Evolutionary conservation across 2,113 vertebrate genomes (phyloP).

Genomic region (Talpa occidentalis): DNA sequence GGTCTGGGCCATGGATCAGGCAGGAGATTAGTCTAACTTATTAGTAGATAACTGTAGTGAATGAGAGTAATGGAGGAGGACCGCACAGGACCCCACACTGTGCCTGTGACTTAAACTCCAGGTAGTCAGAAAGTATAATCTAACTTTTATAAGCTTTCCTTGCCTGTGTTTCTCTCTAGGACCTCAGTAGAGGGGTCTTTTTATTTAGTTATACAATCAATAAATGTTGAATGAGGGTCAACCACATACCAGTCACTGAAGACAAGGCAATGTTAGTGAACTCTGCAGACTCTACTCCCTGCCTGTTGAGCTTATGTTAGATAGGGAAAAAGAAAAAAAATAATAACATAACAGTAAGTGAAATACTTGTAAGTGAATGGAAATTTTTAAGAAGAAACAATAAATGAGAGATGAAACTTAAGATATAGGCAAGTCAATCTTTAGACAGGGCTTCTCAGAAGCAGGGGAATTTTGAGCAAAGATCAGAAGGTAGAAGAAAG

Average conservation of each 20-base stretch:
- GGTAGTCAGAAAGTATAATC: not conserved
- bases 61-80: not conserved
- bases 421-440: not conserved
- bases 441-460: not conserved
- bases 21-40: not conserved
- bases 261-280: not conserved
- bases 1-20: not conserved
- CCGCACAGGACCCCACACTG: not conserved
- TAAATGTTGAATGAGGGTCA: not conserved
- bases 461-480: not conserved
- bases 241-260: not conserved
- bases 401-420: constrained; percentile 17
- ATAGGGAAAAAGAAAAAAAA: not conserved
- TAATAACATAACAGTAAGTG: not conserved
- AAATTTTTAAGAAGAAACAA: not conserved
- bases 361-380: not conserved
- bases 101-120: not conserved
- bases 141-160: not conserved
- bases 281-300: not conserved
- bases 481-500: not conserved
- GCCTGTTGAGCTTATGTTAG: not conserved
- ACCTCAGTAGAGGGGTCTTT: not conserved
- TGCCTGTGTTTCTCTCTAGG: not conserved
- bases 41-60: not conserved
- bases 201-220: not conserved